Percentiles rank a stretch among this genome's conserved stretches.
Conservation (phyloP, 2,797 vertebrate species). For the Ceyx erithaca region DNA sequence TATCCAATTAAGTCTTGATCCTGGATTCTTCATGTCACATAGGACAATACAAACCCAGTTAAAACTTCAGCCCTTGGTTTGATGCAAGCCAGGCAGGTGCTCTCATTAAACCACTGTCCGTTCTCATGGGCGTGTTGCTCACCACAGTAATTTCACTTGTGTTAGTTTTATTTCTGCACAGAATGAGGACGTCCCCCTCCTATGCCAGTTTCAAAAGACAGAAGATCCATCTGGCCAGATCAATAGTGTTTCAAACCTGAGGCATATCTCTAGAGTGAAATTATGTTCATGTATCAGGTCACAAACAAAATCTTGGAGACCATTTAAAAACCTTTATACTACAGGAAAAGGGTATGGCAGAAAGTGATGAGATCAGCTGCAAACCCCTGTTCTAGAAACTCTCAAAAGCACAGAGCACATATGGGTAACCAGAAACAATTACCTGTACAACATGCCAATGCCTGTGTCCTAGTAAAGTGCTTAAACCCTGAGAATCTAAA, state of each 20-base stretch:
- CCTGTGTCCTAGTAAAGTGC: slow-evolving; percentile 98
- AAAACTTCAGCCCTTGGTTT: not conserved
- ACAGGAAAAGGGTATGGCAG: not conserved
- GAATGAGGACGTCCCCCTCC: not conserved
- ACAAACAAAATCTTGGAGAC: not conserved
- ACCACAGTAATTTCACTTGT: not conserved
- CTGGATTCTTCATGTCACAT: not conserved
- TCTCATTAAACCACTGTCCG: not conserved
- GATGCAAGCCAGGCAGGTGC: not conserved
- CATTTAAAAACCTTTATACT: not conserved
- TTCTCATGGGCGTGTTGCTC: not conserved
- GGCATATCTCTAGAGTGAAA: not conserved
- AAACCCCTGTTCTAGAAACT: not conserved
- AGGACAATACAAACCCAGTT: not conserved
- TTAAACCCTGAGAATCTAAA: slow-evolving; percentile 94
- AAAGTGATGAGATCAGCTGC: not conserved
- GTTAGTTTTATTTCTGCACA: not conserved
- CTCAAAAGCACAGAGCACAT: not conserved
- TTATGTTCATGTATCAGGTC: not conserved
- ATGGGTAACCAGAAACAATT: not conserved
- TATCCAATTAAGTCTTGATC: not conserved
- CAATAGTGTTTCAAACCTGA: not conserved
- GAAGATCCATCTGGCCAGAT: not conserved
- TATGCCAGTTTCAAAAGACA: not conserved
- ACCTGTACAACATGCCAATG: slow-evolving; percentile 99